Percentiles rank a stretch among this genome's conserved stretches.
These are phyloP conservation scores for Crotalus horridus DNA, from an alignment of 2,113 vertebrate species.

Conservation along the genomic window DNA sequence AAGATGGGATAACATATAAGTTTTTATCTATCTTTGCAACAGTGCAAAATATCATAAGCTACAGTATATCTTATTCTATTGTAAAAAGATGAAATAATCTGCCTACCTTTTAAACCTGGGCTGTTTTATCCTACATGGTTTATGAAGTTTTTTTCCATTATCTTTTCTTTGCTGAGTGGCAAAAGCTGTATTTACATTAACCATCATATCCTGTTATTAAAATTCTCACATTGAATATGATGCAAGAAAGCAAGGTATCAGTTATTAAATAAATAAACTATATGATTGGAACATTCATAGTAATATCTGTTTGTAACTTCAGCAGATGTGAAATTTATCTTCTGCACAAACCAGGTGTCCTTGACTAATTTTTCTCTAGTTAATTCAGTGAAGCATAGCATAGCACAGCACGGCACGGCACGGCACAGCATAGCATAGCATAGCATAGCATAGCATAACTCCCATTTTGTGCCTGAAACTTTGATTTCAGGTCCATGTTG, in stretches of 20 bases:
- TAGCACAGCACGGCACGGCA: too few relatives aligned
- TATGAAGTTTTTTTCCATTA: neutral
- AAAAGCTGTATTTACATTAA: neutral
- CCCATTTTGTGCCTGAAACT: conserved; percentile 2
- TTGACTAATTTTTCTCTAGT: neutral
- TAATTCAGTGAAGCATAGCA: neutral
- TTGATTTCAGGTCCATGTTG: conserved; percentile 8
- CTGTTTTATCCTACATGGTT: neutral
- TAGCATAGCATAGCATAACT: neutral
- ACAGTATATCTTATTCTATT: neutral
- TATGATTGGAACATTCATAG: neutral
- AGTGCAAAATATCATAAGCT: neutral
- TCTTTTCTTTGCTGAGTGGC: neutral
- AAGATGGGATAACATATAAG: neutral
- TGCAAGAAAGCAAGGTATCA: neutral
- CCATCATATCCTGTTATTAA: neutral
- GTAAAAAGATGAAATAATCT: neutral
- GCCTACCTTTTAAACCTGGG: neutral
- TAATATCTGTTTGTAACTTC: neutral
- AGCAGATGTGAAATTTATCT: neutral
- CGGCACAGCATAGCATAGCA: too few relatives aligned
- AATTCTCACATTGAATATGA: neutral
- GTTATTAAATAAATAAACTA: neutral
- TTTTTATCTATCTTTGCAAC: neutral
- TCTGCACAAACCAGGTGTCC: neutral